Evolutionary conservation across 2,113 vertebrate genomes (phyloP).

Genomic region (Meles meles): DNA sequence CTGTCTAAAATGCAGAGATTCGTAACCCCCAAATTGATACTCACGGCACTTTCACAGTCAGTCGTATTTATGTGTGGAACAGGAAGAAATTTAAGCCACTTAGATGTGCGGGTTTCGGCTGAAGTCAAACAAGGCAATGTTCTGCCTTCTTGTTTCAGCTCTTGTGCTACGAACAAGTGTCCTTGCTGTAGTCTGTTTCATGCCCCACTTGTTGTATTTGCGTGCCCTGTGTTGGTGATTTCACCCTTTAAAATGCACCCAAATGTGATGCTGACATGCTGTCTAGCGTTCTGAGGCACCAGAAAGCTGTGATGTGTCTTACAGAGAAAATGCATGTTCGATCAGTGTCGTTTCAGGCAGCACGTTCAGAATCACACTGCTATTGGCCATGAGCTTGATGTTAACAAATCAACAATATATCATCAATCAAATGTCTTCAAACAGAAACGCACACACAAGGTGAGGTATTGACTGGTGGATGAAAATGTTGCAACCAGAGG

Average conservation of each 20-base stretch:
- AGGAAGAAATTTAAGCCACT: neutral
- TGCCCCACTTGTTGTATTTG: neutral
- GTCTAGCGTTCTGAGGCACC: neutral
- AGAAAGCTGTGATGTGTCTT: neutral
- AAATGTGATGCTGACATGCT: fast-evolving
- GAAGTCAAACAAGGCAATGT: neutral
- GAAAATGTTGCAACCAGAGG: neutral
- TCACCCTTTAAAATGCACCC: neutral
- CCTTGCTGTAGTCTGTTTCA: neutral
- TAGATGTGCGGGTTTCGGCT: fast-evolving
- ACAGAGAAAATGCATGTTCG: fast-evolving
- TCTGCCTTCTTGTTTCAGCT: neutral
- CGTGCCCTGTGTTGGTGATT: neutral
- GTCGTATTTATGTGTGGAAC: fast-evolving
- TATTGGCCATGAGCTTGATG: neutral
- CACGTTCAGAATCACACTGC: neutral
- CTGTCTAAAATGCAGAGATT: neutral
- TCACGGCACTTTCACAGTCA: fast-evolving
- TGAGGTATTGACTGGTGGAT: neutral
- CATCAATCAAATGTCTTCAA: neutral
- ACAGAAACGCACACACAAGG: neutral
- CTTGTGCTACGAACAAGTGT: neutral
- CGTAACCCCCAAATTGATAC: neutral
- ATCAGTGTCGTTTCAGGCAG: neutral
- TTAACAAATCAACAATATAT: neutral